These are phyloP conservation scores for Tapirus terrestris DNA, from an alignment of 2,113 vertebrate species.

Conservation along the genomic window DNA sequence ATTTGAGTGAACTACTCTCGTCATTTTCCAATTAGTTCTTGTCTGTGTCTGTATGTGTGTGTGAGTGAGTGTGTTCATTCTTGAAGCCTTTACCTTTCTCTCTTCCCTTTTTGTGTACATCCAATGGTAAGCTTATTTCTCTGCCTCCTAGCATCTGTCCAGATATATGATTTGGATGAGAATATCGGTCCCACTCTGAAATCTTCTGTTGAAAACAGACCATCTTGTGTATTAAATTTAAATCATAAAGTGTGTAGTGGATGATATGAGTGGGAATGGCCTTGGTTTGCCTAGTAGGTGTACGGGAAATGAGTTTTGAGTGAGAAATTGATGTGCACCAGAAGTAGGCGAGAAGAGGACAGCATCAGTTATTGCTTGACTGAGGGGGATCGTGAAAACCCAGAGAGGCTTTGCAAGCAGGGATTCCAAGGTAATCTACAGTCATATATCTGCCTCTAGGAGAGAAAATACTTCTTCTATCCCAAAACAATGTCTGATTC, in stretches of 20 bases:
- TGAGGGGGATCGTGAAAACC: accelerated
- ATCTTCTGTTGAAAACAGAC: not conserved
- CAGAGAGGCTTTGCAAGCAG: not conserved
- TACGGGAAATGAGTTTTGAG: not conserved
- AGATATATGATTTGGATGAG: not conserved
- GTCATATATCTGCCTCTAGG: not conserved
- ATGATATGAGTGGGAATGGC: not conserved
- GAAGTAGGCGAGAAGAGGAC: not conserved
- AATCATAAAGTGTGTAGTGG: not conserved
- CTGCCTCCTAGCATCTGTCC: not conserved
- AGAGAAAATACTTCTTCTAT: not conserved
- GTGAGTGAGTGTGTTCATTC: not conserved
- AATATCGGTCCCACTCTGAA: not conserved
- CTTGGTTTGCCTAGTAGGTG: not conserved
- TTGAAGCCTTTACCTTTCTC: not conserved
- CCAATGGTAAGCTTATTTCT: not conserved
- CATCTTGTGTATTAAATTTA: not conserved
- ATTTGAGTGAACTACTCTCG: conserved; percentile 26
- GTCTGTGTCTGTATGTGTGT: not conserved
- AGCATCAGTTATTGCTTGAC: accelerated
- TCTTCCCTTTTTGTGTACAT: not conserved
- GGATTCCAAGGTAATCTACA: too few relatives aligned
- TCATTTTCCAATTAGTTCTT: conserved; percentile 48
- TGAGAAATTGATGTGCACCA: not conserved
- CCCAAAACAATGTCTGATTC: not conserved